Base-by-base conservation (phyloP, 2,797 vertebrate genomes). In the Cossypha polioptera region DNA sequence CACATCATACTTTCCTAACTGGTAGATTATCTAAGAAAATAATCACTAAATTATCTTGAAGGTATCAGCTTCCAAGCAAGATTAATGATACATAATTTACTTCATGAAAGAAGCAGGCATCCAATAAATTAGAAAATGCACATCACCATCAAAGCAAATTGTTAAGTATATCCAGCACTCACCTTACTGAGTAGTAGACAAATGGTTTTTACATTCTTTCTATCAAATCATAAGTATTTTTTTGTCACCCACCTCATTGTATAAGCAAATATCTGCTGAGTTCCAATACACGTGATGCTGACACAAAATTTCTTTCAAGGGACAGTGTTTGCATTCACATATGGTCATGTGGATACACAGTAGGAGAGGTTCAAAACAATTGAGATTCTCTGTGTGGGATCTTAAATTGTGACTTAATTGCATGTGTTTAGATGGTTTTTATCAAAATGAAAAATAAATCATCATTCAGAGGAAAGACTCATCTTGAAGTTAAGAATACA, bases 81-180 rank as follows among this genome's bases (percentile, higher is more conserved):
- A 98, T 97, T 98, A 97, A 98, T 98, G 97, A 95, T 85, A 95
- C 54, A 84, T 97, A 97, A 97, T 98, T 98, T 98, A 96, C 77
- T 92, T 97, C 96, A 97, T 97, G 96, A 97, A 97, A 95, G 96
- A 98, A 97, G 94, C 93, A 98, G 97, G 96, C 95, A 97, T 96
- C 95, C 97, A 98, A 95, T 97, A 98, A 98, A 98, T 97, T 98
- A 97, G 94, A 97, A 98, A 97, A 97, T 54, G 68, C 90, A 96
- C 59, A 95, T 80, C 71, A 86, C 85, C 76, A 96, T 95, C 97
- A 95, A 97, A 97, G 86, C 75, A 97, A 97, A 96, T 97, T 97
- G 96, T 95, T 96, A 97, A 97, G 79, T 97, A 97, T 95, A 96
- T 88, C 74, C 75, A 96, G 45, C 57, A 94, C 63, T 94, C 82